Evolutionary conservation across 2,888 invertebrate genomes (phyloP).

Genomic region (Globia sparganii): DNA sequence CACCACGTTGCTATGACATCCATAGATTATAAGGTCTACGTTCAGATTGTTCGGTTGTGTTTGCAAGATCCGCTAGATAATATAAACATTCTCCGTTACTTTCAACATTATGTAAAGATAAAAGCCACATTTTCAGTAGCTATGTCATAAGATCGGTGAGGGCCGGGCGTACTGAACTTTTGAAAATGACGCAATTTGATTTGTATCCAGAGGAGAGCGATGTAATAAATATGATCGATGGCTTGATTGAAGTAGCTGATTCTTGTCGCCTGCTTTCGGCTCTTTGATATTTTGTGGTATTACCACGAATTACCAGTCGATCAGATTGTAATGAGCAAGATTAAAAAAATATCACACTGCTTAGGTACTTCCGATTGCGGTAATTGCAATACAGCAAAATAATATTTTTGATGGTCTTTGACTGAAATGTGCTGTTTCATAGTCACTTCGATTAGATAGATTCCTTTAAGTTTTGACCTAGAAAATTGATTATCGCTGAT

Average conservation of each 20-base stretch:
- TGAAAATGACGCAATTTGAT: slow-evolving; percentile 13
- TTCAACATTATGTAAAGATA: not conserved
- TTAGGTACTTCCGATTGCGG: not conserved
- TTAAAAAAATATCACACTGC: not conserved
- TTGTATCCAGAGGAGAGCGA: not conserved
- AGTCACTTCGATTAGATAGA: not conserved
- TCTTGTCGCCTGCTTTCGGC: slow-evolving; percentile 27
- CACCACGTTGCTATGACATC: not conserved
- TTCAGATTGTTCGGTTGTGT: not conserved
- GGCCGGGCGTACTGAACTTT: not conserved
- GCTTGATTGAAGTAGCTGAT: slow-evolving; percentile 29
- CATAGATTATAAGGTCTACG: not conserved
- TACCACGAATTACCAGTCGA: slow-evolving; percentile 7
- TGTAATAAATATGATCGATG: slow-evolving; percentile 21
- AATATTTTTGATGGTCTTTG: not conserved
- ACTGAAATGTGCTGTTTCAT: slow-evolving; percentile 4
- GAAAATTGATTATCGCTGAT: slow-evolving; percentile 9
- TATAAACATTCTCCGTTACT: not conserved
- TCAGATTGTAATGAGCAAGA: slow-evolving; percentile 26
- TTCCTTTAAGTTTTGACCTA: slow-evolving; percentile 1
- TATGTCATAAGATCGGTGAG: not conserved
- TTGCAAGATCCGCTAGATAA: not conserved
- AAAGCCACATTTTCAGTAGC: not conserved
- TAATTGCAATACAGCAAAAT: not conserved
- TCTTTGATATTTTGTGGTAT: slow-evolving; percentile 29